These are phyloP conservation scores for Eurois occulta DNA, from an alignment of 2,888 invertebrate genomes.

Conservation along the genomic window DNA sequence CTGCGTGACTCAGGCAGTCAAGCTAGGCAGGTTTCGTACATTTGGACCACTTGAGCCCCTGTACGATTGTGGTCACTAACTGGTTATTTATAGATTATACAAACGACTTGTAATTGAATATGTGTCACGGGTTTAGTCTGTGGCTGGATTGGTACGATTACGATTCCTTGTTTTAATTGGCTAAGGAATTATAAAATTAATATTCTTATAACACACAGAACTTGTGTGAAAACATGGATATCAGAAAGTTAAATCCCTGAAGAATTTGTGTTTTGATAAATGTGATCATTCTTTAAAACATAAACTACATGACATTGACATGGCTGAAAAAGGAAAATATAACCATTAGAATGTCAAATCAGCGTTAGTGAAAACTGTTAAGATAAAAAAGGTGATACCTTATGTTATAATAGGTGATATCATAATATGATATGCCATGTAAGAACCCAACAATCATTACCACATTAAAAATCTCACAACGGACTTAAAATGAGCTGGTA, in stretches of 20 bases:
- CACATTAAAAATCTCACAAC: constrained; percentile 30
- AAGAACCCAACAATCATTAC: constrained; percentile 17
- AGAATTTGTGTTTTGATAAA: not conserved
- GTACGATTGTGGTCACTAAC: constrained; percentile 56
- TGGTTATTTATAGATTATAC: constrained; percentile 62
- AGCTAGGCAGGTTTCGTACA: constrained; percentile 66
- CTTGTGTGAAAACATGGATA: not conserved
- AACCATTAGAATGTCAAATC: not conserved
- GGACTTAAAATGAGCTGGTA: constrained; percentile 18
- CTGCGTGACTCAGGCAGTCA: constrained; percentile 69
- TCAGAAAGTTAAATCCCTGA: not conserved
- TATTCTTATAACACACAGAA: not conserved
- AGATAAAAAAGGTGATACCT: no score
- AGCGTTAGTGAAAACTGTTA: not conserved
- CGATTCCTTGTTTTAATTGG: constrained; percentile 28
- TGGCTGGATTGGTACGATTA: constrained; percentile 28
- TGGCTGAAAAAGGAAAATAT: not conserved
- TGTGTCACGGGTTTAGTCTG: constrained; percentile 59
- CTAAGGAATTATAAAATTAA: constrained; percentile 12
- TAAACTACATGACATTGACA: not conserved
- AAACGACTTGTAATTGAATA: constrained; percentile 51
- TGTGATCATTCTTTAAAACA: no score
- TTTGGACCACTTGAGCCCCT: constrained; percentile 68
- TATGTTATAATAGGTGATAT: no score
- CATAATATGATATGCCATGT: not conserved